Conservation (phyloP, 2,888 invertebrate genomes). For the Amphipoea lucens region DNA sequence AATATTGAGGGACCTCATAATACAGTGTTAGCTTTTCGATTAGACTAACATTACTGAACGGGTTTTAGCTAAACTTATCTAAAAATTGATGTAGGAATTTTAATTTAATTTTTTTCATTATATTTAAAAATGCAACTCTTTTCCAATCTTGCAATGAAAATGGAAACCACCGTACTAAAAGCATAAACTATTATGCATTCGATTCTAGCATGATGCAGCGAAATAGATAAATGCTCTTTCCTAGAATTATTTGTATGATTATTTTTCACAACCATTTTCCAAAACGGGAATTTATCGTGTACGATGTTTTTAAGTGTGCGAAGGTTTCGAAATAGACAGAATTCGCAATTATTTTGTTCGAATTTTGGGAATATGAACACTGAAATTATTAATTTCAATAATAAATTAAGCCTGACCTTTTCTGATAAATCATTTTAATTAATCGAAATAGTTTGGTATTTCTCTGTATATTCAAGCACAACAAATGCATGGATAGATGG, state of each 20-base stretch:
- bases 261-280: background rate
- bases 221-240: no score
- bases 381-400: background rate
- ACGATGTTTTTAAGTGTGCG: background rate
- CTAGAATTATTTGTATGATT: no score
- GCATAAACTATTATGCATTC: no score
- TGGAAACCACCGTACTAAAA: background rate
- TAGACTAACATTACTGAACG: no score
- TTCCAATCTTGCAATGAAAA: background rate
- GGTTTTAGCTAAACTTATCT: no score
- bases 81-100: no score
- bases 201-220: no score
- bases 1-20: no score
- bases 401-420: background rate
- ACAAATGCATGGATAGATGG: background rate
- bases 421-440: background rate
- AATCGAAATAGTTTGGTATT: background rate
- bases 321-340: background rate
- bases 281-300: background rate
- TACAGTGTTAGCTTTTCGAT: no score
- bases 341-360: conserved; percentile 5
- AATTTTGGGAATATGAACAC: background rate
- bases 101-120: background rate
- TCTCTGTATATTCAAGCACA: background rate
- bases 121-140: background rate